Base-by-base conservation (phyloP, 2,888 invertebrate genomes). In the Harpagoxenus sublaevis region DNA sequence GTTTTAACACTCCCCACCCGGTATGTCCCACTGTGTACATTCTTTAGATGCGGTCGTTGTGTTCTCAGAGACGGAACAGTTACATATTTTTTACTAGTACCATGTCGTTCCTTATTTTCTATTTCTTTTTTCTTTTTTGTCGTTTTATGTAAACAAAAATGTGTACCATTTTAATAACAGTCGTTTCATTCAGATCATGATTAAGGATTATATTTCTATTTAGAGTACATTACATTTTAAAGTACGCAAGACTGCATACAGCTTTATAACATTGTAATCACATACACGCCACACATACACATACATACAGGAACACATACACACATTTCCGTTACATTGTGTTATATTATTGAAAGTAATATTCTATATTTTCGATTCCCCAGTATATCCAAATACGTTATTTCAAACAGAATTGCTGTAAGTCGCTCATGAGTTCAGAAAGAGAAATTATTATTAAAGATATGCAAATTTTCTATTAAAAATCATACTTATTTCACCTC, bases 391-490 rank as follows among this genome's bases (percentile, higher is more conserved):
- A 87, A 91, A 86, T 90, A 92, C 83, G 88, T 91, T 92, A 91
- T 90, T 91, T 90, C 89, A 77, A 91, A 88, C 86, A 90, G 92
- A 88, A 85, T 84, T 91, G 91, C 90, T 94, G 92, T 93, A 94
- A 93, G 88, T 90, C 92, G 92, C 91, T 90, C 89, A 86, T 91
- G 84, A 92, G 87, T 92, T 91, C 89, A 88, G 89, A 91, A 92
- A 92, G 90, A 92, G 88, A 91, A 90, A 92, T 91, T 88, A 92
- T 91, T 91, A 92, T 92, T 92, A 92, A 93, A 93, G 87, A 93
- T 90, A 93, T 90, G 92, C 91, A 89, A 93, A 92, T 94, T 94
- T 94, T 94, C 81, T 92, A 94, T 91, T 92, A 92, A 91, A 87
- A 85, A 15, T 57, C 6, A 35, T 71, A 23, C 70, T 79, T n/a